phyloP scores from a whole-genome alignment of 2,113 vertebrate genomes.

The Hemiprocne comata region DNA sequence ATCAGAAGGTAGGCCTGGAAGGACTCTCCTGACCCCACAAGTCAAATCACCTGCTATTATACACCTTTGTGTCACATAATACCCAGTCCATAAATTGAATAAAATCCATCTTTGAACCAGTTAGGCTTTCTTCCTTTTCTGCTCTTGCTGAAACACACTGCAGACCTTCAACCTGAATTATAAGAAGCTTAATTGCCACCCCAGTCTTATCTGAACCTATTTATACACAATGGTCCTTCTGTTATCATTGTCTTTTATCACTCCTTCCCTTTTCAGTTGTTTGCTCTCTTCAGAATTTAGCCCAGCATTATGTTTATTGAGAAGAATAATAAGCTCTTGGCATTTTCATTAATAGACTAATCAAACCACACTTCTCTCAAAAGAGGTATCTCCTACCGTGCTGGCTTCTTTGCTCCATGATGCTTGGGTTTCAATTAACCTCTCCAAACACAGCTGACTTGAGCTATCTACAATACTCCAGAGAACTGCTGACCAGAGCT shows the following conservation, averaged over 20 bases:
- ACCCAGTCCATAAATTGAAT: neutral
- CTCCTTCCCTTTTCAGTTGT: slow-evolving; percentile 27
- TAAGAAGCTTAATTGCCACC: neutral
- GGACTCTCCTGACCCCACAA: neutral
- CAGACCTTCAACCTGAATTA: neutral
- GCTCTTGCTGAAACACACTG: neutral
- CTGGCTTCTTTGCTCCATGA: slow-evolving; percentile 1
- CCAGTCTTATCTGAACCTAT: neutral
- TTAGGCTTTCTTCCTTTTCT: neutral
- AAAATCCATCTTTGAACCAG: neutral
- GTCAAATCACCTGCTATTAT: neutral
- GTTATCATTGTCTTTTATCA: slow-evolving; percentile 52
- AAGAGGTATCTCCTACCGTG: slow-evolving; percentile 31
- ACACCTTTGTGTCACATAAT: neutral
- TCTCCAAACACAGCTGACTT: slow-evolving; percentile 64
- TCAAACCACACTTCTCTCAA: slow-evolving; percentile 57
- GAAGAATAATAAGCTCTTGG: slow-evolving; percentile 50
- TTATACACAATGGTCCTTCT: slow-evolving; percentile 28
- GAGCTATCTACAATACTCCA: slow-evolving; percentile 13
- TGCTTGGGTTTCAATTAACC: slow-evolving; percentile 54
- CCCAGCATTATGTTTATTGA: slow-evolving; percentile 42
- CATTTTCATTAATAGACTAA: slow-evolving; percentile 59
- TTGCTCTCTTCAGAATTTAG: slow-evolving; percentile 9
- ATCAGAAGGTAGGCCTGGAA: neutral
- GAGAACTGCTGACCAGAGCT: slow-evolving; percentile 56